Percentiles rank a stretch among this genome's conserved stretches.
These are phyloP conservation scores for Microtus californicus DNA, from an alignment of 2,797 vertebrate genomes.

Conservation along the genomic window DNA sequence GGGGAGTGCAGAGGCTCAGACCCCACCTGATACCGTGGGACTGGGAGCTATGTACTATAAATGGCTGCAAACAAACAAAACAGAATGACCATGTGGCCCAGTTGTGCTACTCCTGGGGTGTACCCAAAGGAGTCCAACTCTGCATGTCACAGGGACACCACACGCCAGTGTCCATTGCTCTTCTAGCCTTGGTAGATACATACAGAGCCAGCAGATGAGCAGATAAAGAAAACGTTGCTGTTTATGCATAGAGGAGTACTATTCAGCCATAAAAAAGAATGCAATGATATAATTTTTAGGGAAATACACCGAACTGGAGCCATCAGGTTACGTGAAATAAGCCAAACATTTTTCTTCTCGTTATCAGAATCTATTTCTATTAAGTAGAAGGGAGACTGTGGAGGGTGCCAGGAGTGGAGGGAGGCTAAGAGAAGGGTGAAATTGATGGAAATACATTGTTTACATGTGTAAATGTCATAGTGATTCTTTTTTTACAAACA, in stretches of 20 bases:
- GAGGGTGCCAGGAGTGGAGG: not conserved
- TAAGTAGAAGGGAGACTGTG: not conserved
- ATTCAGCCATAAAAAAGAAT: not conserved
- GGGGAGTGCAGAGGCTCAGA: not conserved
- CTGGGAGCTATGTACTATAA: not conserved
- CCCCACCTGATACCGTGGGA: not conserved
- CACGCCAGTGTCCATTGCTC: not conserved
- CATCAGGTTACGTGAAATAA: not conserved
- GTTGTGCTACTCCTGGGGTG: not conserved
- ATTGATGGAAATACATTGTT: not conserved
- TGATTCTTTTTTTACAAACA: not conserved
- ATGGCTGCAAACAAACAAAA: not conserved
- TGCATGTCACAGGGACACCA: not conserved
- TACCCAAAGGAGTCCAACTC: not conserved
- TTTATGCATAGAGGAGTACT: not conserved
- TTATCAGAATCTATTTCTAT: not conserved
- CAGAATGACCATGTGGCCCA: not conserved
- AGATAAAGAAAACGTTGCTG: not conserved
- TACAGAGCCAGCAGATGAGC: not conserved
- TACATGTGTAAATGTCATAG: not conserved
- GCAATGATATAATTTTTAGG: not conserved
- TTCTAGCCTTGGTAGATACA: not conserved
- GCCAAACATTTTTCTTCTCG: not conserved
- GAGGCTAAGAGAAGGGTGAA: not conserved
- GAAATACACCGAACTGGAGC: not conserved